phyloP scores from a whole-genome alignment of 2,797 vertebrate genomes.

The Onychomys arenicola region DNA sequence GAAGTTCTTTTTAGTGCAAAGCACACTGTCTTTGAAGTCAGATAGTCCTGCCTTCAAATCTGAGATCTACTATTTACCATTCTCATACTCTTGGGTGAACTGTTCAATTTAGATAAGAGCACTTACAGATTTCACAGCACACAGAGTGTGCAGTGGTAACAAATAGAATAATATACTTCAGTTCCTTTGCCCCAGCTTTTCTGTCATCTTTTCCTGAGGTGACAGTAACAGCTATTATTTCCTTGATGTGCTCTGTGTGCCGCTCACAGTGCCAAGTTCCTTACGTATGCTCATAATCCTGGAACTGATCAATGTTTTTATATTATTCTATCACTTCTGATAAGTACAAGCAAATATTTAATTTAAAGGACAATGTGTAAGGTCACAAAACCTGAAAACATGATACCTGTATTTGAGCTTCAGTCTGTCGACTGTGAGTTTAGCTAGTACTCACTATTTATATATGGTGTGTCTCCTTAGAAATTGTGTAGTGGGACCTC shows the following conservation, averaged over 20 bases:
- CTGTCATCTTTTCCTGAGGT: slow-evolving; percentile 1
- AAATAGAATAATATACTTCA: background rate
- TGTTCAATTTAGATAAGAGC: slow-evolving; percentile 34
- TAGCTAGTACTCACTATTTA: background rate
- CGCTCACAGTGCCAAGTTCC: background rate
- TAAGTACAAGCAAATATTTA: background rate
- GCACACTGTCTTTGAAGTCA: background rate
- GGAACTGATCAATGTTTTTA: slow-evolving; percentile 7
- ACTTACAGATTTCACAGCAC: background rate
- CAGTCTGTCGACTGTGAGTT: background rate
- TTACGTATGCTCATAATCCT: background rate
- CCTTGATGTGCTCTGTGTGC: slow-evolving; percentile 29
- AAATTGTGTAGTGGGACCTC: background rate
- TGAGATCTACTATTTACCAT: background rate
- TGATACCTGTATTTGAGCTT: background rate
- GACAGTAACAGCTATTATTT: background rate
- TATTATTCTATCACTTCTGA: background rate
- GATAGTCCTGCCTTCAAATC: slow-evolving; percentile 27
- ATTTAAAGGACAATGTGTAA: slow-evolving; percentile 14
- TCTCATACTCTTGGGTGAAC: slow-evolving; percentile 7
- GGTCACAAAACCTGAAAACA: background rate
- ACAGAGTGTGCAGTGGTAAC: background rate
- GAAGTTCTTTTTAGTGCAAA: slow-evolving; percentile 23
- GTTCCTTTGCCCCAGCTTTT: slow-evolving; percentile 13
- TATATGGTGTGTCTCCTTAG: background rate